Evolutionary conservation across 1,140 invertebrate genomes (phyloP).

Genomic region (Spodoptera frugiperda): DNA sequence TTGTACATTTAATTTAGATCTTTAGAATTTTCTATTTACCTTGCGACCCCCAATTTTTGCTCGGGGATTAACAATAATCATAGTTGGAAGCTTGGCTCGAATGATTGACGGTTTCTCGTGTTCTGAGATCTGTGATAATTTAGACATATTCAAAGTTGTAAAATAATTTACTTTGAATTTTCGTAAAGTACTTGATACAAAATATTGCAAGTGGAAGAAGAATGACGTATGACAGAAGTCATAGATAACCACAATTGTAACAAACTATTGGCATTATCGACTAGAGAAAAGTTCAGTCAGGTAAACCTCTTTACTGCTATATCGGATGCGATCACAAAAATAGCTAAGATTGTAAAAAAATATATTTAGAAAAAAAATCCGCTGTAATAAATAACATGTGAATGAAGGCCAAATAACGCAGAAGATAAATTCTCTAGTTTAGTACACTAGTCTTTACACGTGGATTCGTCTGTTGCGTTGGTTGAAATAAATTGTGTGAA

Average conservation of each 20-base stretch:
- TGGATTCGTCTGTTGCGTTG: constrained; percentile 13
- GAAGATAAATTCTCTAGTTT: constrained; percentile 43
- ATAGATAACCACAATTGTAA: neutral
- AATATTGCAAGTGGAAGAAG: neutral
- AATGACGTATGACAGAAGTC: neutral
- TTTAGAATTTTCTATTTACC: constrained; percentile 27
- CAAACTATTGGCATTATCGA: neutral
- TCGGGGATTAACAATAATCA: constrained; percentile 60
- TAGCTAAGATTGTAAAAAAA: constrained; percentile 45
- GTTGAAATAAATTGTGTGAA: constrained; percentile 20
- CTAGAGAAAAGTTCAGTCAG: constrained; percentile 4
- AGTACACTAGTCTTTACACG: constrained; percentile 11
- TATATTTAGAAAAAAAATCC: constrained; percentile 49
- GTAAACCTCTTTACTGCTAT: constrained; percentile 34
- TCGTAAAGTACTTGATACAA: neutral
- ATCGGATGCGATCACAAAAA: constrained; percentile 43
- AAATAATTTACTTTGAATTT: neutral
- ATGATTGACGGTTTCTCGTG: neutral
- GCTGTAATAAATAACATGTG: constrained; percentile 46
- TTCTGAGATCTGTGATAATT: neutral
- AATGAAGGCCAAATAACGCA: constrained; percentile 52
- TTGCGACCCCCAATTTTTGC: constrained; percentile 58
- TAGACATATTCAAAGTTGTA: neutral
- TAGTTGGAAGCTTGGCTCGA: constrained; percentile 49
- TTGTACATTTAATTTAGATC: no score